Conservation (phyloP, 1,140 invertebrate species). For the Drepana arcuata region DNA sequence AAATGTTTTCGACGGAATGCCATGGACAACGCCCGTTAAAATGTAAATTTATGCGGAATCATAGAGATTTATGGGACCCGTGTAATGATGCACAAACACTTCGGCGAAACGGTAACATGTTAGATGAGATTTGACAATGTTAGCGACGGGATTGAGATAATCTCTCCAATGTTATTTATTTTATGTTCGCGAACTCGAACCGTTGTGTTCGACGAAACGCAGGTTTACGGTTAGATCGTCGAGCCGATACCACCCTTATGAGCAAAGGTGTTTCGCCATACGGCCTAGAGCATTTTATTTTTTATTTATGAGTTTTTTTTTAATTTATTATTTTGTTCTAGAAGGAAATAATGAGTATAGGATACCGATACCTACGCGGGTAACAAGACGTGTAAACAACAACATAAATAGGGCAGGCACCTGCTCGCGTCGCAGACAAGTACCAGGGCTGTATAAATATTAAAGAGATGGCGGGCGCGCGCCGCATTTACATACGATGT, state of each 20-base stretch:
- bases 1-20: constrained; percentile 24
- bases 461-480: constrained; percentile 43
- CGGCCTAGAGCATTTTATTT: no score
- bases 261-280: no score
- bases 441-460: constrained; percentile 52
- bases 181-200: constrained; percentile 4
- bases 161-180: constrained; percentile 16
- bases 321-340: no score
- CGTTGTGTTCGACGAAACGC: constrained; percentile 3
- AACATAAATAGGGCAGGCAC: constrained; percentile 34
- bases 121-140: constrained; percentile 11
- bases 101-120: constrained; percentile 18
- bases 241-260: no score
- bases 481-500: constrained; percentile 54
- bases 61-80: constrained; percentile 35
- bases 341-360: no score
- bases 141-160: constrained; percentile 13
- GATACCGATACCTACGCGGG: no score
- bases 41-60: constrained; percentile 54
- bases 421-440: constrained; percentile 29
- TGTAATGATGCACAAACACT: constrained; percentile 35
- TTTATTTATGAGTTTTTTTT: no score
- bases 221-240: constrained; percentile 11
- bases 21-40: constrained; percentile 36
- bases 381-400: constrained; percentile 22